Evolutionary conservation across 1,140 invertebrate species (phyloP).

Genomic region (Metaphire vulgaris): DNA sequence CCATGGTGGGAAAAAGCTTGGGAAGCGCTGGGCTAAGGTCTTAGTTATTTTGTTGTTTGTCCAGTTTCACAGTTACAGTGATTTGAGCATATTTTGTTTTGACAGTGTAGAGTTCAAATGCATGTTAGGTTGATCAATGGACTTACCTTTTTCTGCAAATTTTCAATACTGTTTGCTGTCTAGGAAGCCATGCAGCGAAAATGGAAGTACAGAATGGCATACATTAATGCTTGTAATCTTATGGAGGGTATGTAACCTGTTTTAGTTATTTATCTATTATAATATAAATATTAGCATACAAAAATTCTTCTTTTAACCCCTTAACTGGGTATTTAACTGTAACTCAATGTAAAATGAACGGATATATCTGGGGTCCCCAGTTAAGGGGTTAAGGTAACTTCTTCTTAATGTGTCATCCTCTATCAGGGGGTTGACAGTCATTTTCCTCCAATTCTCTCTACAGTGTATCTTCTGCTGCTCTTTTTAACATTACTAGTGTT

Average conservation of each 20-base stretch:
- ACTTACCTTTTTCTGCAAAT: background rate
- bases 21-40: background rate
- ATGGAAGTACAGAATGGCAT: background rate
- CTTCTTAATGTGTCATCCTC: too few relatives aligned
- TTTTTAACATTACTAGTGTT: too few relatives aligned
- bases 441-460: too few relatives aligned
- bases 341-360: background rate
- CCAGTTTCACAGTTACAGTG: background rate
- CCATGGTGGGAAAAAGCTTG: too few relatives aligned
- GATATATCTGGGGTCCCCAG: background rate
- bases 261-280: background rate
- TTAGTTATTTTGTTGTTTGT: background rate
- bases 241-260: background rate
- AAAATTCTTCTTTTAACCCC: too few relatives aligned
- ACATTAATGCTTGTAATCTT: background rate
- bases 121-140: background rate
- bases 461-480: too few relatives aligned
- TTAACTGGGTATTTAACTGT: background rate
- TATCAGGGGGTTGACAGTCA: too few relatives aligned
- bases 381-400: too few relatives aligned
- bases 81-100: too few relatives aligned
- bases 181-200: background rate
- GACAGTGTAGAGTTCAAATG: too few relatives aligned
- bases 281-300: background rate
- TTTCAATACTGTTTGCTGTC: background rate